phyloP scores from a whole-genome alignment of 2,113 vertebrate genomes.

The Chascanopsetta lugubris region DNA sequence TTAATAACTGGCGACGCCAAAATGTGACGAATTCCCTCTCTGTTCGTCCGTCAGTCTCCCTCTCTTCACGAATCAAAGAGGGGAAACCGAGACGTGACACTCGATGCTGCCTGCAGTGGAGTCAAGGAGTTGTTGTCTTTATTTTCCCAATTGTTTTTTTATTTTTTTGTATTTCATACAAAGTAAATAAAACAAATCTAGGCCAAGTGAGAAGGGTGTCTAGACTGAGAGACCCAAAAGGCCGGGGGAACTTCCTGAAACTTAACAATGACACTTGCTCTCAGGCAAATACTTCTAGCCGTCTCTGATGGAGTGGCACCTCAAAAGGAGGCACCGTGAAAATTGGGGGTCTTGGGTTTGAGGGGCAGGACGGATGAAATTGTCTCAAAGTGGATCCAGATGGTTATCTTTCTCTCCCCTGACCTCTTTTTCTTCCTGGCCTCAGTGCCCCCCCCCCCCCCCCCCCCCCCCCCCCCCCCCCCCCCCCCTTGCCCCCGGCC shows the following conservation, averaged over 20 bases:
- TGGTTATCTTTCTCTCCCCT: slow-evolving; percentile 58
- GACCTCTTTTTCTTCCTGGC: slow-evolving; percentile 19
- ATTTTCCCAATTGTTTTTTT: no score
- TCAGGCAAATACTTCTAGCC: slow-evolving; percentile 64
- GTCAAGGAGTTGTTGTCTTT: background rate
- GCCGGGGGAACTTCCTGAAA: slow-evolving; percentile 45
- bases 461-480: no score
- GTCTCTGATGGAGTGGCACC: slow-evolving; percentile 72
- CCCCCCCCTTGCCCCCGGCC: no score
- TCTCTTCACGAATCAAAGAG: background rate
- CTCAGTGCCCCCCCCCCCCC: no score
- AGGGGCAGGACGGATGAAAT: slow-evolving; percentile 65
- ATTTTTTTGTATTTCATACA: slow-evolving; percentile 8
- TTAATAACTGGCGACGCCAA: slow-evolving; percentile 58
- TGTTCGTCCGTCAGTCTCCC: background rate
- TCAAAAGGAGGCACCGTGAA: slow-evolving; percentile 71
- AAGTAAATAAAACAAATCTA: slow-evolving; percentile 12
- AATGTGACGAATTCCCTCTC: slow-evolving; percentile 82
- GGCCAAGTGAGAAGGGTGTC: slow-evolving; percentile 16
- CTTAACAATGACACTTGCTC: slow-evolving; percentile 54
- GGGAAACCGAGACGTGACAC: background rate
- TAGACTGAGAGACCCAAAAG: slow-evolving; percentile 31
- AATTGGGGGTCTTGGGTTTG: slow-evolving; percentile 56
- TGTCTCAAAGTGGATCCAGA: slow-evolving; percentile 71
- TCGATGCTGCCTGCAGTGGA: background rate